Evolutionary conservation across 1,140 invertebrate species (phyloP).

Genomic region (Drosophila paulistorum): DNA sequence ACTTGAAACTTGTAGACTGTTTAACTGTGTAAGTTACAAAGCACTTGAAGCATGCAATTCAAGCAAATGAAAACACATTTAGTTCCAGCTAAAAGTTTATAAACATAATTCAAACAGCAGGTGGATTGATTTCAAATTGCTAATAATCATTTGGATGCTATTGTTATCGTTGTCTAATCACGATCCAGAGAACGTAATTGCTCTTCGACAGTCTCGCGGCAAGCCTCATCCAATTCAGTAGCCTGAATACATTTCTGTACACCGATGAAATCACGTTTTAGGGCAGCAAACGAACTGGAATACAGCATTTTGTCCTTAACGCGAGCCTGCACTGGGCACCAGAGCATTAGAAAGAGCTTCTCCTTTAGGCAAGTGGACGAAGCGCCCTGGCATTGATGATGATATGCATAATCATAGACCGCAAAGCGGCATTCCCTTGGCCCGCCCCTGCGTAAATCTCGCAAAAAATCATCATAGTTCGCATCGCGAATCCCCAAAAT

Average conservation of each 20-base stretch:
- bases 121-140: too few relatives aligned
- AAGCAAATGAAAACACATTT: not conserved
- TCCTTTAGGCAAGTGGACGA: slow-evolving; percentile 39
- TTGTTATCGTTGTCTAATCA: slow-evolving; percentile 24
- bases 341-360: slow-evolving; percentile 59
- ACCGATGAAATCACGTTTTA: slow-evolving; percentile 47
- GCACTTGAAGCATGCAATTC: slow-evolving; percentile 5
- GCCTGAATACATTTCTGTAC: slow-evolving; percentile 59
- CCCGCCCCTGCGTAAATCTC: slow-evolving; percentile 26
- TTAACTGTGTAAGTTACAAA: not conserved
- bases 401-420: slow-evolving; percentile 50
- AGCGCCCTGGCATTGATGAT: slow-evolving; percentile 44
- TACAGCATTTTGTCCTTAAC: slow-evolving; percentile 68
- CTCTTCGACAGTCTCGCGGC: slow-evolving; percentile 36
- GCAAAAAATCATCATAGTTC: slow-evolving; percentile 47
- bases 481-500: slow-evolving; percentile 32
- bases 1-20: slow-evolving; percentile 6
- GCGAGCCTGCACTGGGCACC: slow-evolving; percentile 48
- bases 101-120: not conserved
- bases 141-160: too few relatives aligned
- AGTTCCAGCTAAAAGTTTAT: not conserved
- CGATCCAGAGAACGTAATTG: slow-evolving; percentile 46
- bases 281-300: slow-evolving; percentile 46
- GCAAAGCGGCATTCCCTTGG: slow-evolving; percentile 52
- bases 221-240: slow-evolving; percentile 50